A percentile compares a stretch with the other conserved stretches of the same genome.
phyloP scores from a whole-genome alignment of 2,797 vertebrate genomes.

The Pangasius djambal region DNA sequence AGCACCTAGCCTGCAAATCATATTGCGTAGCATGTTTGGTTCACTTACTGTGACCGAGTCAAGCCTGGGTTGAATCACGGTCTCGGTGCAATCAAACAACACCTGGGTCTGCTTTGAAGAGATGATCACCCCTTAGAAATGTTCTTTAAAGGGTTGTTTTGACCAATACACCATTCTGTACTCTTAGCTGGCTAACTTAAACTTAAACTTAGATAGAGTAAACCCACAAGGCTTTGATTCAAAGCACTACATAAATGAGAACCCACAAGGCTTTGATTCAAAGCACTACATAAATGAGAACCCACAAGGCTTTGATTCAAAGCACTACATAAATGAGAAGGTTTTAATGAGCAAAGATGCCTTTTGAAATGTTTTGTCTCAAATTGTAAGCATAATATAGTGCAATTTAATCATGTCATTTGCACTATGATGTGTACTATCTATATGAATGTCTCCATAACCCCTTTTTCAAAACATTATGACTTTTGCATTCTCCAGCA shows the following conservation, averaged over 20 bases:
- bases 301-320: background rate
- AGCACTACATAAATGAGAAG: background rate
- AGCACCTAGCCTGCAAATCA: background rate
- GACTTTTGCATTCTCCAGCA: constrained; percentile 57
- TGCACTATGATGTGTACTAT: background rate
- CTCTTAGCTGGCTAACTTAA: background rate
- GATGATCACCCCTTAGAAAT: background rate
- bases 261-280: background rate
- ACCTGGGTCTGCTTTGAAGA: background rate
- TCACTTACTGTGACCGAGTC: background rate
- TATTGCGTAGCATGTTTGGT: background rate
- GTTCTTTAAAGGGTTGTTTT: background rate
- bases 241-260: background rate
- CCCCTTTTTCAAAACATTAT: background rate
- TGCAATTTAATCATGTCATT: background rate
- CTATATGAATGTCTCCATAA: background rate
- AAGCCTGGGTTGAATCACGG: background rate
- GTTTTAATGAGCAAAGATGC: background rate
- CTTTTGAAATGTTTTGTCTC: background rate
- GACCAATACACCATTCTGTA: background rate
- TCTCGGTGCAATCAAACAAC: background rate
- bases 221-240: background rate
- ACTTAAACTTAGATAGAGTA: background rate
- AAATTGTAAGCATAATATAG: background rate
- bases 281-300: background rate